Base-by-base conservation (phyloP, 2,888 invertebrate species). In the Epirrita christyi region DNA sequence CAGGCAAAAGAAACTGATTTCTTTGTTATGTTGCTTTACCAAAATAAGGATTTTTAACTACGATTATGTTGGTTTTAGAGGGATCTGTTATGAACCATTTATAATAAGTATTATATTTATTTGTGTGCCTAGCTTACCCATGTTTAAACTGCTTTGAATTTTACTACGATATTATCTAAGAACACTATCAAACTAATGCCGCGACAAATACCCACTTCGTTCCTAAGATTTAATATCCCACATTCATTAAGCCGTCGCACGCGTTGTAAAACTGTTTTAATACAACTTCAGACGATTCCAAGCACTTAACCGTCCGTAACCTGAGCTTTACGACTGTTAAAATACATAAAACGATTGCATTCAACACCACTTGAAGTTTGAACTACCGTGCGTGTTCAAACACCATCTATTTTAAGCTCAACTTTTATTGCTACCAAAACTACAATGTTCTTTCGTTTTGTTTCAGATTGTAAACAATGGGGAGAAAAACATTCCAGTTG, bases 381-480 rank as follows among this genome's bases (percentile, higher is more conserved):
- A 52, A 64, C 66, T 64, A 55, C 75, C 70, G 76, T 73, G 76
- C 76, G 75, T 78, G 63, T 59, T 75, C 66, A 70, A 70, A 71
- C 71, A 64, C 52, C 67, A 72, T 81, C 81, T 85, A 84, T 67
- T 65, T 64, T 56, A 61, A 62, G 54, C 56, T 49, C 29, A 44
- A 60, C 60, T 61, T 68, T 64, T 65, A 64, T 57, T 55, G 56
- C 60, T 58, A 51, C 40, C 44, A 36, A 53, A 59, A 59, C 60
- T 64, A 64, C 55, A 67, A 63, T 53, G 58, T 63, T 28, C 59
- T 65, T 64, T 57, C 71, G 70, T 66, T 59, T 88, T 87, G 87
- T 90, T 91, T 50, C 89, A 91, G 90, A 80, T 78, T 60, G 59
- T 55, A 67, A 67, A 86, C 76, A 71, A 91, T 91, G 91, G 84